Evolutionary conservation across 2,888 invertebrate species (phyloP).

Genomic region (Diarsia rubi): DNA sequence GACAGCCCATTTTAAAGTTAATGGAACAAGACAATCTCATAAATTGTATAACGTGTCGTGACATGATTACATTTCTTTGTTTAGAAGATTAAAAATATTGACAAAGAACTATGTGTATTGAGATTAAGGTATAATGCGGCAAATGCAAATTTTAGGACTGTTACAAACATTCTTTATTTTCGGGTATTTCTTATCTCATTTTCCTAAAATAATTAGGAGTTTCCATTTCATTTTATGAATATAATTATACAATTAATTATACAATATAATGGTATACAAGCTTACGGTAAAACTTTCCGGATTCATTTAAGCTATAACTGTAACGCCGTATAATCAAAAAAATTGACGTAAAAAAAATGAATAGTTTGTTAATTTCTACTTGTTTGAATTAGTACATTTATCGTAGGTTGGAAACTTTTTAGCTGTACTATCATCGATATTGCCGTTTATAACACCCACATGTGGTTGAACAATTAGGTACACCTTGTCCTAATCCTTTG

Average conservation of each 20-base stretch:
- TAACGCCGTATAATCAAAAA: neutral
- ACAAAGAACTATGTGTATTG: neutral
- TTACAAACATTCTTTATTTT: neutral
- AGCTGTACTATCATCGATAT: neutral
- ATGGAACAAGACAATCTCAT: neutral
- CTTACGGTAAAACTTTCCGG: too few species aligned
- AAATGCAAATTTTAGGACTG: conserved; percentile 14
- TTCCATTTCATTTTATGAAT: neutral
- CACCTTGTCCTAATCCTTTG: neutral
- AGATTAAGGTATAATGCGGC: neutral
- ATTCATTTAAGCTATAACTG: too few species aligned
- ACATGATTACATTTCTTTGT: too few species aligned
- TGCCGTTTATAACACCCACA: neutral
- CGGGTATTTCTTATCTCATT: neutral
- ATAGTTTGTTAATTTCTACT: too few species aligned
- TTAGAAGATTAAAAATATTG: neutral
- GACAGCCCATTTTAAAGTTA: neutral
- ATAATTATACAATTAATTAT: too few species aligned
- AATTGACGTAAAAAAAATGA: neutral
- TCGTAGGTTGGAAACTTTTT: neutral
- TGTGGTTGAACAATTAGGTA: neutral
- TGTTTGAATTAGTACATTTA: too few species aligned
- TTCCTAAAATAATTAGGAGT: neutral
- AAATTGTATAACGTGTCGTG: too few species aligned
- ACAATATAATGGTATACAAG: too few species aligned